Evolutionary conservation across 1,140 invertebrate genomes (phyloP).

Genomic region (Rhagoletis pomonella): DNA sequence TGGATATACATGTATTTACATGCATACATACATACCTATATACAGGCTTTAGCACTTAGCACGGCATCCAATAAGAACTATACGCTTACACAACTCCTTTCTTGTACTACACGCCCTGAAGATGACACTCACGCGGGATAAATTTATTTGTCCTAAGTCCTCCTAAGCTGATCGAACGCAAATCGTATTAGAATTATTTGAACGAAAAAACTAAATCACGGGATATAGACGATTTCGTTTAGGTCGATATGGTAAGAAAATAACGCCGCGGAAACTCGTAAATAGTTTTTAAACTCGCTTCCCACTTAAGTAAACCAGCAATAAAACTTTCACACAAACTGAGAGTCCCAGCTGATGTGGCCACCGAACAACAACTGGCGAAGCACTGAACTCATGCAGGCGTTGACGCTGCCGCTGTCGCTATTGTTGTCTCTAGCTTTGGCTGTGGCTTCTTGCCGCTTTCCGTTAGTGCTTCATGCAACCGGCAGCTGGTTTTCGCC

Average conservation of each 20-base stretch:
- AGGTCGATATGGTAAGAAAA: background rate
- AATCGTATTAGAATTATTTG: too few species aligned
- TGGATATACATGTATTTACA: background rate
- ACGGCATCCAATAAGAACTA: background rate
- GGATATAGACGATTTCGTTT: too few species aligned
- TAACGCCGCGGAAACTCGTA: constrained; percentile 4
- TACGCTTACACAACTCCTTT: background rate
- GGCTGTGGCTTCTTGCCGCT: background rate
- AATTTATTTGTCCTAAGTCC: background rate
- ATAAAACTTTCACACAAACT: constrained; percentile 22
- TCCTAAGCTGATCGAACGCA: background rate
- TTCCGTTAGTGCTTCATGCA: constrained; percentile 11
- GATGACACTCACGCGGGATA: background rate
- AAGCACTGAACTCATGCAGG: background rate
- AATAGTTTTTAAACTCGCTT: constrained; percentile 18
- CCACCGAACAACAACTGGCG: constrained; percentile 71
- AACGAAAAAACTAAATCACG: too few species aligned
- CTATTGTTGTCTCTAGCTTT: constrained; percentile 32
- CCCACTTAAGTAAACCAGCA: background rate
- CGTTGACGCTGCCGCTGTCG: background rate
- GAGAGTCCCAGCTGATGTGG: constrained; percentile 56
- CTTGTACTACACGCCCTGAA: background rate
- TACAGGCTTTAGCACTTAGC: constrained; percentile 6
- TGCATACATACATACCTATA: background rate
- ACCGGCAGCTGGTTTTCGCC: constrained; percentile 49